These are phyloP conservation scores for Coecobrya sp. DNA, from an alignment of 2,888 invertebrate genomes.

Conservation along the genomic window DNA sequence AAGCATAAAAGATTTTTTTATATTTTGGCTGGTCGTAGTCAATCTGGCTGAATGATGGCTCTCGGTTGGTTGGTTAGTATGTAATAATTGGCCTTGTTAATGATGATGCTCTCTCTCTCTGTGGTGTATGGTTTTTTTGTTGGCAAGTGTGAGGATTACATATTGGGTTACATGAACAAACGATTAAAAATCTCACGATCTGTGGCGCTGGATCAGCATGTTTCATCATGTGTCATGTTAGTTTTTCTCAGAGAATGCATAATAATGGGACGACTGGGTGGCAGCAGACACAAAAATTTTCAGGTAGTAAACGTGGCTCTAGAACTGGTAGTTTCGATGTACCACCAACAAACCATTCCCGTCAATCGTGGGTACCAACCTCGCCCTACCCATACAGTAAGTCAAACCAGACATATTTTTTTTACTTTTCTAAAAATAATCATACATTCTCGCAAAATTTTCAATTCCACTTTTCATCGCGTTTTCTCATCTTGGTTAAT, in stretches of 20 bases:
- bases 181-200: conserved; percentile 52
- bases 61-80: conserved; percentile 40
- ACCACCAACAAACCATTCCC: conserved; percentile 86
- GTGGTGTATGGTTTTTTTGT: conserved; percentile 42
- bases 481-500: neutral
- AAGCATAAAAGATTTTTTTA: conserved; percentile 14
- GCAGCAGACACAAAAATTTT: conserved; percentile 19
- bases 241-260: neutral
- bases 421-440: conserved; percentile 22
- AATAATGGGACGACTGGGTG: neutral
- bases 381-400: conserved; percentile 86
- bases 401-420: too few species aligned
- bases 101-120: conserved; percentile 60
- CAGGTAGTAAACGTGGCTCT: conserved; percentile 86
- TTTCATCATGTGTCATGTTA: conserved; percentile 40
- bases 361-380: conserved; percentile 86
- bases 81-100: conserved; percentile 78
- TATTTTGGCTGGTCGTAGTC: neutral
- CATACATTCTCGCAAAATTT: conserved; percentile 19
- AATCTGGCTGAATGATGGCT: conserved; percentile 26
- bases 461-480: too few species aligned
- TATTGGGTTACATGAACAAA: conserved; percentile 68
- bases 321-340: conserved; percentile 86
- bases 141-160: conserved; percentile 70
- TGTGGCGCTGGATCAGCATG: neutral